Base-by-base conservation (phyloP, 2,888 invertebrate species). In the Apodemia zela region DNA sequence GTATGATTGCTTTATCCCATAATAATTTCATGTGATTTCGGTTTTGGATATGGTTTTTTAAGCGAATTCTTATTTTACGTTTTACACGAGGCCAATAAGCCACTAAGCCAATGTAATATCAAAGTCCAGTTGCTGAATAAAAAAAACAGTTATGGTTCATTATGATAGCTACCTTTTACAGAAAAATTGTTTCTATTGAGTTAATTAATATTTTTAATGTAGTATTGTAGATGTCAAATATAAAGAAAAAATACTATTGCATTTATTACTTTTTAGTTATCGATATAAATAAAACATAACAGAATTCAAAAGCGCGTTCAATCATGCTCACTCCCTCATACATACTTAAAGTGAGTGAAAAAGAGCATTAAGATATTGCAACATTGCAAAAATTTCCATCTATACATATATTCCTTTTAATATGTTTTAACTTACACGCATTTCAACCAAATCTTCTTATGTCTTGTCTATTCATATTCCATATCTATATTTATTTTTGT, bases 1-100 rank as follows among this genome's bases (percentile, higher is more conserved):
- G n/a, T n/a, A n/a, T n/a, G n/a, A n/a, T n/a, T 51, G 51, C 51
- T 51, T 51, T 51, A 25, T 51, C 51, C 51, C 51, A 25, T 51
- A 51, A 51, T 51, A 25, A 51, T 51, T 51, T 51, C 51, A 51
- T 51, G 51, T 51, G 51, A 54, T 54, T 51, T 54, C 15, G 54
- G 54, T 54, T 54, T 54, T 54, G 54, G 54, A 54, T 54, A 54
- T 54, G 18, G 51, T 21, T 21, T 21, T 21, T 1, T 13, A 15
- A 54, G 25, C 18, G 11, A 54, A 54, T 54, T 21, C 5, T 54
- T 21, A 25, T 54, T 54, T 51, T 54, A 21, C 18, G 11, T 51
- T 18, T 51, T 18, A 18, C 51, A 21, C 54, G 54, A 54, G 54
- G 54, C 54, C 54, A 54, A 25, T 54, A 13, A 54, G 25, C 25